Base-by-base conservation (phyloP, 2,113 vertebrate genomes). In the Mormyrus iriodes region DNA sequence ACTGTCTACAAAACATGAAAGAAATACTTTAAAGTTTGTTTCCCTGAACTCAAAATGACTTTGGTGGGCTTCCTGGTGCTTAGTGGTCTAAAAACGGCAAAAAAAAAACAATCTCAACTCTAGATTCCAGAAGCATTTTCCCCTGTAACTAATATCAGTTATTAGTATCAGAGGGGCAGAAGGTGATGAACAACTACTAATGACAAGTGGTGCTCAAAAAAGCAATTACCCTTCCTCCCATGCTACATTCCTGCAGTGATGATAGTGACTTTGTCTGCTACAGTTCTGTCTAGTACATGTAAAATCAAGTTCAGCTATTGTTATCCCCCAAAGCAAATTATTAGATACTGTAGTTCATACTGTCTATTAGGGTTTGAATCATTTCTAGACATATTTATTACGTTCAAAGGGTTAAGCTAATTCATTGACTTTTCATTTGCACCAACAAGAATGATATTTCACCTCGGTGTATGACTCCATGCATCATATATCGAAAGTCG, bases 131-230 rank as follows among this genome's bases (percentile, higher is more conserved):
- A 85, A 85, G 3, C 46, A 27, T 7, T 85, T 49, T 85, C 83
- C 21, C 51, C 82, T 53, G 51, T 86, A 10, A 86, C 27, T 55
- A 27, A 53, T 86, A 86, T 86, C 17, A 39, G 52, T 86, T 27
- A 53, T 86, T 86, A 86, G 27, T 19, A 86, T 55, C 52, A 86
- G 85, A 35, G 9, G 85, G 52, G 21, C 17, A 86, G 49, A 55
- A 86, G 85, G 51, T 86, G 85, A 17, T 55, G 51, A 55, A 53
- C 27, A 86, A 53, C 85, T 86, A 53, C 51, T 86, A 21, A 35
- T n/a, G 85, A 39, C 49, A 42, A 86, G 31, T 39, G 51, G 27
- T 86, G 6, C 85, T 86, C 27, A 15, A 31, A 39, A 27, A 86
- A 79, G 27, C 51, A 86, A 55, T 86, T 35, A 55, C 2, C n/a